phyloP scores from a whole-genome alignment of 2,113 vertebrate species.

The Phaethon lepturus region DNA sequence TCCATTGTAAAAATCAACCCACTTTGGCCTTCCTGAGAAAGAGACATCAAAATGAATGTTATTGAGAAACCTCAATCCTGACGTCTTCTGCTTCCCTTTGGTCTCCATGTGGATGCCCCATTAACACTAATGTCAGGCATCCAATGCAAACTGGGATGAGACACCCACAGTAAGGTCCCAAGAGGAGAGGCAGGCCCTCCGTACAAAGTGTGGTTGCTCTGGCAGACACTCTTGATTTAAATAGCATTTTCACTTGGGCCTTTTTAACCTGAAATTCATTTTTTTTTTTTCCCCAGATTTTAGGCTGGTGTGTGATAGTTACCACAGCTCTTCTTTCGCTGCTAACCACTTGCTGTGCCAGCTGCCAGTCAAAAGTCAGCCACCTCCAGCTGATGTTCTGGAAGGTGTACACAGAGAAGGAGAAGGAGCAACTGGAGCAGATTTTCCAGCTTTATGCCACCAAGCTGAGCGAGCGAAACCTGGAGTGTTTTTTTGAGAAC shows the following conservation, averaged over 20 bases:
- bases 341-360: constrained; percentile 78
- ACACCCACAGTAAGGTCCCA: fast-evolving
- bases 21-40: not conserved
- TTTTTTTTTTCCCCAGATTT: constrained; percentile 75
- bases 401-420: constrained; percentile 80
- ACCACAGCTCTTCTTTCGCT: constrained; percentile 79
- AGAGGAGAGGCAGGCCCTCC: not conserved
- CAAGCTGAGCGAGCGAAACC: constrained; percentile 84
- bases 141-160: not conserved
- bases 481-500: constrained; percentile 86
- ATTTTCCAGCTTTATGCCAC: constrained; percentile 78
- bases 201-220: fast-evolving
- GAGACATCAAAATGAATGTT: not conserved
- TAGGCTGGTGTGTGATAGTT: constrained; percentile 88
- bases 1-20: not conserved
- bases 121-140: not conserved
- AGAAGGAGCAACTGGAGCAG: constrained; percentile 81
- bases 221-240: not conserved
- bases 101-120: too few relatives aligned
- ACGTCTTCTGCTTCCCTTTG: not conserved
- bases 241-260: not conserved
- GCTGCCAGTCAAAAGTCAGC: constrained; percentile 87
- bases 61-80: not conserved
- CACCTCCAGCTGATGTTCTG: constrained; percentile 89
- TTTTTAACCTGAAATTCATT: not conserved